Evolutionary conservation across 2,113 vertebrate species (phyloP).

Genomic region (Mobula birostris): DNA sequence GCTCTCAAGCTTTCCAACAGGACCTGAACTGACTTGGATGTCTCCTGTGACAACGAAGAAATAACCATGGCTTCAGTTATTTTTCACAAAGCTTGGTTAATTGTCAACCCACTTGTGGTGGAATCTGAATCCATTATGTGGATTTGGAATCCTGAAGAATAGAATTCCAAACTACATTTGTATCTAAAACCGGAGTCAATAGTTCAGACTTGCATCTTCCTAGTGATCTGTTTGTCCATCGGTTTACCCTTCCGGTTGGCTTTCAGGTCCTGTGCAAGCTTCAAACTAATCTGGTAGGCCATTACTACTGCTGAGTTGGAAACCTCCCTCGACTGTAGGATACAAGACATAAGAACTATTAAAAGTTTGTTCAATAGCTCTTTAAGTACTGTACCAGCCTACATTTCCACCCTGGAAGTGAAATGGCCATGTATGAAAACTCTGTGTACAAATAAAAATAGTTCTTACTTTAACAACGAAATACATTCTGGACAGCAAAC

Average conservation of each 20-base stretch:
- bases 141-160: not conserved
- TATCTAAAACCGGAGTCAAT: not conserved
- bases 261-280: not conserved
- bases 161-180: not conserved
- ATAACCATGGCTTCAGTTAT: no score
- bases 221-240: not conserved
- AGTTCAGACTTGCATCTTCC: not conserved
- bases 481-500: not conserved
- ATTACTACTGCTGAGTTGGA: not conserved
- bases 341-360: not conserved
- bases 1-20: not conserved
- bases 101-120: not conserved
- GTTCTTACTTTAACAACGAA: not conserved
- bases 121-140: not conserved
- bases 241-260: no score
- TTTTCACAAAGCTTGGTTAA: not conserved
- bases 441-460: not conserved
- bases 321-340: not conserved
- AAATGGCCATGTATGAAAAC: not conserved
- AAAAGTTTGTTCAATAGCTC: not conserved
- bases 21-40: not conserved
- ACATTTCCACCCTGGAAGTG: not conserved
- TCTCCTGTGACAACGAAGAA: not conserved
- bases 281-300: not conserved
- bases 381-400: not conserved